These are phyloP conservation scores for Eucidaris tribuloides DNA, from an alignment of 35 echinoderm and acorn worm genomes.

Conservation along the genomic window DNA sequence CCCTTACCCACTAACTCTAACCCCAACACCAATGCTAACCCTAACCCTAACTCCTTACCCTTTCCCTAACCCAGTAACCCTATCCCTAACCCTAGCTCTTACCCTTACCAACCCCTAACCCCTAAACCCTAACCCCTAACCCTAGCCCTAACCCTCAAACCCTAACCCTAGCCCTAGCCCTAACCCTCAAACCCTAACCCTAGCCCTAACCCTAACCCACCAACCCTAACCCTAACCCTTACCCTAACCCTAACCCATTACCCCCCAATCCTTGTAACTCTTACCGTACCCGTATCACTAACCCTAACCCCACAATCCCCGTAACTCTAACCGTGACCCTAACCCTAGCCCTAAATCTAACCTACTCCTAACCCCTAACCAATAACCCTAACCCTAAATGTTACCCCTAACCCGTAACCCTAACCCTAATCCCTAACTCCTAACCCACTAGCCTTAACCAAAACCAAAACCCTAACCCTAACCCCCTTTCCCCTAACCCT, in stretches of 20 bases:
- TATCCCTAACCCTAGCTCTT: constrained; percentile 23
- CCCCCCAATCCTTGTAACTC: neutral
- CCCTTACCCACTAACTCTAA: neutral
- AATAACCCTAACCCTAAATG: constrained; percentile 32
- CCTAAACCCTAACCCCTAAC: constrained; percentile 24
- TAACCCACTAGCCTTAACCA: neutral
- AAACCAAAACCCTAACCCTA: neutral
- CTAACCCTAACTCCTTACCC: neutral
- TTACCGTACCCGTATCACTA: constrained; percentile 24
- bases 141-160: too few relatives aligned
- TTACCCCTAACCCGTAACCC: neutral
- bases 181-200: constrained; percentile 30
- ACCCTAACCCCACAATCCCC: constrained; percentile 22
- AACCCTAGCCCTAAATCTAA: constrained; percentile 30
- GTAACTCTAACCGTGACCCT: constrained; percentile 29
- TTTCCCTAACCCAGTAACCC: neutral
- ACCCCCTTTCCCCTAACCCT: neutral
- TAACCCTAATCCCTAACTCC: neutral
- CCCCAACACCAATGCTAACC: neutral
- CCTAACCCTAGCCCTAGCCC: too few relatives aligned
- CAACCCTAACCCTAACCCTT: constrained; percentile 29
- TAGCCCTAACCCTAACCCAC: constrained; percentile 25
- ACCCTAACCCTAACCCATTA: constrained; percentile 24
- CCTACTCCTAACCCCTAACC: constrained; percentile 7
- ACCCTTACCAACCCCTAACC: constrained; percentile 4